A percentile compares a stretch with the other conserved stretches of the same genome.
These are phyloP conservation scores for Parapsyche elsis DNA, from an alignment of 1,140 invertebrate genomes.

Conservation along the genomic window DNA sequence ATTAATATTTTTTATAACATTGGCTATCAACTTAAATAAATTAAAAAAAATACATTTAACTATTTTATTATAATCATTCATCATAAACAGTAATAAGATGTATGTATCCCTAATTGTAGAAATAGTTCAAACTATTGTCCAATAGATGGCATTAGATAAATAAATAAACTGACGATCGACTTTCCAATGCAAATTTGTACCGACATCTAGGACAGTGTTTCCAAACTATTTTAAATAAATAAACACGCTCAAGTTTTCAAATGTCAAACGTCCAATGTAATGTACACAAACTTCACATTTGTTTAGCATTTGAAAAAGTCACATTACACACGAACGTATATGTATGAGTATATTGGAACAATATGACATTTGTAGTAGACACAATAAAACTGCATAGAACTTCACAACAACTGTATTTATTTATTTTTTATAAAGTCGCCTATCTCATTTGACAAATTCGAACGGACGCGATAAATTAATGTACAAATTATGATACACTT, in stretches of 20 bases:
- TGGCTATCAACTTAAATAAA: too few species aligned
- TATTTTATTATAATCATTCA: too few species aligned
- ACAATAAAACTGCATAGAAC: neutral
- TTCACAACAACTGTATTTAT: too few species aligned
- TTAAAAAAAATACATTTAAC: too few species aligned
- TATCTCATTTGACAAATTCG: too few species aligned
- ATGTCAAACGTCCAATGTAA: constrained; percentile 3
- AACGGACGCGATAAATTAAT: too few species aligned
- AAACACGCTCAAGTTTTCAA: constrained; percentile 2
- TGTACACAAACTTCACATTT: constrained; percentile 18
- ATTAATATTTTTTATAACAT: too few species aligned
- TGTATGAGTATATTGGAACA: neutral
- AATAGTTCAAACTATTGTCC: constrained; percentile 28
- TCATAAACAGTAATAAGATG: too few species aligned
- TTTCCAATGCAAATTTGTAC: neutral
- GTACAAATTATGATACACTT: too few species aligned
- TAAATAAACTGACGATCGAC: neutral
- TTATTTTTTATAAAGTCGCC: too few species aligned
- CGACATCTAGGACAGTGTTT: neutral
- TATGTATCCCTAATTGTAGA: too few species aligned
- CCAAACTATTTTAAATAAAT: constrained; percentile 6
- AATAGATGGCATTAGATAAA: constrained; percentile 30
- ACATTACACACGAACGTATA: neutral
- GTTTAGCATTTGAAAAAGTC: constrained; percentile 32
- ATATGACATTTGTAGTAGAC: constrained; percentile 4